Evolutionary conservation across 2,888 invertebrate species (phyloP), one percentile per base, ranked within the genome.

Genomic region (Heliconius hortense): DNA sequence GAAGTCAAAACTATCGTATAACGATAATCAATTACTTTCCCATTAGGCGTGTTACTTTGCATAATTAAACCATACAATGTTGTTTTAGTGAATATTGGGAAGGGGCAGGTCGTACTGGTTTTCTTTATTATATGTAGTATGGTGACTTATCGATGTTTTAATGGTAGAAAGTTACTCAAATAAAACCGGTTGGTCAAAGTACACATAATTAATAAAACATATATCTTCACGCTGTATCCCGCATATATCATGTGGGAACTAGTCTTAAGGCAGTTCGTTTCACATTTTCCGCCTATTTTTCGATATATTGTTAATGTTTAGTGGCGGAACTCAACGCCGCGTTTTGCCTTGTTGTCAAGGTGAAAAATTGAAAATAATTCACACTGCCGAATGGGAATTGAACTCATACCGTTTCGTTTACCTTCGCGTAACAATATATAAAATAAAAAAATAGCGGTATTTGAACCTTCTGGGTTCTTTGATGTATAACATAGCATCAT

Each of bases 81-180:
- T 66, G 39, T 66, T 66, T 66, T 13, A 24, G 7, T 24, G 64
- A 66, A 5, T 31, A 53, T 35, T 18, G 24, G 35, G 13, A 39
- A 66, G 24, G 15, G 35, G 15, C 35, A n/a, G 7, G 13, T 39
- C 18, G 39, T 66, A 66, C 66, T 66, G 39, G 39, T 66, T 66
- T 66, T 24, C 24, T 66, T 66, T 43, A 39, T 7, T 15, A 13
- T 66, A 66, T 24, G 39, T 2, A 24, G 24, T 66, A 24, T 39
- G 66, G 66, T 66, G 39, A 35, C 39, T 15, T 66, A 66, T 39
- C 24, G 66, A 66, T 18, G 15, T 39, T 24, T 39, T 66, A 66
- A 39, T 66, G 15, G 39, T 66, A 39, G 66, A 66, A 66, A 66
- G 39, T 24, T 39, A 13, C 7, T 15, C 18, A 66, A 66, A 66